phyloP scores from a whole-genome alignment of 2,888 invertebrate species.

The Strigamia maritima region DNA sequence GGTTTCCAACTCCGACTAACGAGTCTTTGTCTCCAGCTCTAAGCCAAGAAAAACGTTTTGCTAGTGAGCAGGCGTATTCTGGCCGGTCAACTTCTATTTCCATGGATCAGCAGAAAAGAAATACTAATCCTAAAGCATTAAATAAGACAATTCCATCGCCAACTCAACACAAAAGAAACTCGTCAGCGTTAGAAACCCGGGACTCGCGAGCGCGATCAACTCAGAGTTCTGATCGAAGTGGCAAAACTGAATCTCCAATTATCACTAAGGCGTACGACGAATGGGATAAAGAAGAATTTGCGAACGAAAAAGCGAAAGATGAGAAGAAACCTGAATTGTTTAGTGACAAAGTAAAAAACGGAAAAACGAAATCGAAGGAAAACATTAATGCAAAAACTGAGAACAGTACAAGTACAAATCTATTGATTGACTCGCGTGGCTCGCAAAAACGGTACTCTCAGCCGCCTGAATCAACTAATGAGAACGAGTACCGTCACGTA shows the following conservation, averaged over 20 bases:
- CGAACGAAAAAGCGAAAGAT: neutral
- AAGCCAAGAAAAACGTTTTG: neutral
- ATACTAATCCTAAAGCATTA: neutral
- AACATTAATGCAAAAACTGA: neutral
- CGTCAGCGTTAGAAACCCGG: neutral
- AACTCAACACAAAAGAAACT: neutral
- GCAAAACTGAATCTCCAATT: neutral
- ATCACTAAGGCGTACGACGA: neutral
- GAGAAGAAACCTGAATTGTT: neutral
- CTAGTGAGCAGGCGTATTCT: neutral
- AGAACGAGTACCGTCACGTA: constrained; percentile 1
- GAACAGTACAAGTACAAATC: neutral
- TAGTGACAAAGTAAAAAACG: neutral
- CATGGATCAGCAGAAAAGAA: neutral
- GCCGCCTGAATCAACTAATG: neutral
- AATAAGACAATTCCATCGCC: neutral
- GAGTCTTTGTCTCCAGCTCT: neutral
- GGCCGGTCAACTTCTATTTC: neutral
- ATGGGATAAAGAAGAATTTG: neutral
- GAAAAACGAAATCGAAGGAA: neutral
- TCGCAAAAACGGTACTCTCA: neutral
- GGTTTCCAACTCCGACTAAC: neutral
- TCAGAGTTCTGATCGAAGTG: neutral
- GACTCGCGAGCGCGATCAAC: neutral
- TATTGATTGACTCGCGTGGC: neutral